These are phyloP conservation scores for Agrochola litura DNA, from an alignment of 2,888 invertebrate genomes.

Conservation along the genomic window DNA sequence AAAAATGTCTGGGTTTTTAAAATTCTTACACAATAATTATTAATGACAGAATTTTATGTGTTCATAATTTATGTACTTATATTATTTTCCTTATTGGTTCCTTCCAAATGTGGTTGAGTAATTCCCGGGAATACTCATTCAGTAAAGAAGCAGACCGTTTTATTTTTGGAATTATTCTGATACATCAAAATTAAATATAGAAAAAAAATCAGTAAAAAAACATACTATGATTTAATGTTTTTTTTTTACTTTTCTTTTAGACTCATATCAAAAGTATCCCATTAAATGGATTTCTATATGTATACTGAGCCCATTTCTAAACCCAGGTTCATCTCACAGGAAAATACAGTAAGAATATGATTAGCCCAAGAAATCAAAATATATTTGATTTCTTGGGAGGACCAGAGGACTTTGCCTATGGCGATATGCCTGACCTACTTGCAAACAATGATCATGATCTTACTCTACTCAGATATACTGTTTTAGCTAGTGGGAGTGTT, in stretches of 20 bases:
- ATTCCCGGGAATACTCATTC: not conserved
- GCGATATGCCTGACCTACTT: not conserved
- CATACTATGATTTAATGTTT: not conserved
- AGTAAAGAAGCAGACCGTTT: not conserved
- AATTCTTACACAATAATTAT: constrained; percentile 40
- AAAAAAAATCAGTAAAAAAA: constrained; percentile 9
- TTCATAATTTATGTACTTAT: not conserved
- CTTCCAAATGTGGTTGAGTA: not conserved
- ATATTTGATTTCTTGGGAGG: no score
- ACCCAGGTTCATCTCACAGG: not conserved
- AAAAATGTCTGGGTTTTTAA: not conserved
- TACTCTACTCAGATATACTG: not conserved
- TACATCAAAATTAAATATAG: no score
- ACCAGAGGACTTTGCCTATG: not conserved
- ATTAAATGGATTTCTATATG: not conserved
- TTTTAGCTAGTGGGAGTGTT: not conserved
- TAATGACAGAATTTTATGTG: not conserved
- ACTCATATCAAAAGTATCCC: accelerated
- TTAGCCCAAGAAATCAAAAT: not conserved
- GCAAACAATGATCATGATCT: not conserved
- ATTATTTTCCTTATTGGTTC: constrained; percentile 13
- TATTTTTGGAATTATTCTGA: constrained; percentile 5
- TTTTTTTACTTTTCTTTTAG: accelerated
- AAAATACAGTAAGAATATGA: not conserved
- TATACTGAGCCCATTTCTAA: not conserved